Evolutionary conservation across 2,797 vertebrate genomes (phyloP).

Genomic region (Huso huso): DNA sequence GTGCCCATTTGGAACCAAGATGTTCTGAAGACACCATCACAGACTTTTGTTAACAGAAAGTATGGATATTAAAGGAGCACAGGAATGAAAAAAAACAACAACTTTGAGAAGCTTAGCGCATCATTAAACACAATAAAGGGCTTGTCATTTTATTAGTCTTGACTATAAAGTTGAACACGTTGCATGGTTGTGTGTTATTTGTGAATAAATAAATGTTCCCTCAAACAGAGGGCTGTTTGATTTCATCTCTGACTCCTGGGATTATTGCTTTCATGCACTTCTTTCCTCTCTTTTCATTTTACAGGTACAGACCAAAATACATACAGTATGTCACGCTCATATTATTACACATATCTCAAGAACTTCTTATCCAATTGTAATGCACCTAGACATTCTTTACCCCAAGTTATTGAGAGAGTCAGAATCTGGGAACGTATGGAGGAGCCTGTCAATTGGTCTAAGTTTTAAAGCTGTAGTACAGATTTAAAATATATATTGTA

Average conservation of each 20-base stretch:
- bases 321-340: no score
- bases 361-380: no score
- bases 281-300: constrained; percentile 18
- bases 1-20: not conserved
- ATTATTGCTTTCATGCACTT: constrained; percentile 1
- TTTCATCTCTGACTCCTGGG: constrained; percentile 15
- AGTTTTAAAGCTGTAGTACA: no score
- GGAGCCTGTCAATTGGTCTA: no score
- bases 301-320: no score
- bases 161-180: constrained; percentile 59
- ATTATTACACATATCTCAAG: no score
- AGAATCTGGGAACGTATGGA: no score
- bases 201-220: constrained; percentile 64
- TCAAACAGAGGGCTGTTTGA: constrained; percentile 45
- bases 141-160: constrained; percentile 65
- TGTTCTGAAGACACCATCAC: constrained; percentile 18
- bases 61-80: constrained; percentile 11
- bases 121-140: constrained; percentile 65
- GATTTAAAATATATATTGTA: no score
- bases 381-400: no score
- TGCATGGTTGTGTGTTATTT: constrained; percentile 72
- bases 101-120: constrained; percentile 29
- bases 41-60: constrained; percentile 24
- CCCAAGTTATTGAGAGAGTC: no score
- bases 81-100: constrained; percentile 19